Evolutionary conservation across 2,888 invertebrate species (phyloP).

Genomic region (Seira sanloemensis): DNA sequence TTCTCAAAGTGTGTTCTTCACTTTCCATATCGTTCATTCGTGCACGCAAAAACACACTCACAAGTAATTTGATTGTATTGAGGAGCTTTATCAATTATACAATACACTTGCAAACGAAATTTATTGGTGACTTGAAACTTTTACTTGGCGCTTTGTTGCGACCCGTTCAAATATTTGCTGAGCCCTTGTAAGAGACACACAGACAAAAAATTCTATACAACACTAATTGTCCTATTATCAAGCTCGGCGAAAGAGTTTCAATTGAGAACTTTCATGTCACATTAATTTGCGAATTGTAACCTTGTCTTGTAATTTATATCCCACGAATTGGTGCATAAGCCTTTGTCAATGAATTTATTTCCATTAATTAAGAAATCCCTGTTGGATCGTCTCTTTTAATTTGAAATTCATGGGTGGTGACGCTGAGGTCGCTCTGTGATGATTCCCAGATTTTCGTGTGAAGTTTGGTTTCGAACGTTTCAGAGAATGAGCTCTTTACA

Average conservation of each 20-base stretch:
- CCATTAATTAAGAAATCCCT: neutral
- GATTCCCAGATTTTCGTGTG: neutral
- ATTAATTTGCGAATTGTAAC: neutral
- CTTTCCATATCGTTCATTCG: constrained; percentile 44
- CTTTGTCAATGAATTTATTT: neutral
- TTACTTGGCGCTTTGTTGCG: neutral
- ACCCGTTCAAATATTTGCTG: no score
- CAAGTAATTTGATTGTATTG: neutral
- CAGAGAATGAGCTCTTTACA: neutral
- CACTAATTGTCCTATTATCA: neutral
- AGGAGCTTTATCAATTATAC: neutral
- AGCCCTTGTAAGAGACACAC: neutral
- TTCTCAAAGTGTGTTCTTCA: constrained; percentile 54
- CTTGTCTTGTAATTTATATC: neutral
- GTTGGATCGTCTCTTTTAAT: neutral
- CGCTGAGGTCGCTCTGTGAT: neutral
- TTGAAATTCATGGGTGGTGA: neutral
- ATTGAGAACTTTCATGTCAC: neutral
- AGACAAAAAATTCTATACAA: neutral
- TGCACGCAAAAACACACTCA: neutral
- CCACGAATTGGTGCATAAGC: neutral
- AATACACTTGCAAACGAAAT: neutral
- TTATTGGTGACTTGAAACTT: neutral
- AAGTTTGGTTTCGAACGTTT: neutral
- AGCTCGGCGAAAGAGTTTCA: neutral